Evolutionary conservation across 1,140 invertebrate species (phyloP), one percentile per base, ranked within the genome.

Genomic region (Metaphire vulgaris): DNA sequence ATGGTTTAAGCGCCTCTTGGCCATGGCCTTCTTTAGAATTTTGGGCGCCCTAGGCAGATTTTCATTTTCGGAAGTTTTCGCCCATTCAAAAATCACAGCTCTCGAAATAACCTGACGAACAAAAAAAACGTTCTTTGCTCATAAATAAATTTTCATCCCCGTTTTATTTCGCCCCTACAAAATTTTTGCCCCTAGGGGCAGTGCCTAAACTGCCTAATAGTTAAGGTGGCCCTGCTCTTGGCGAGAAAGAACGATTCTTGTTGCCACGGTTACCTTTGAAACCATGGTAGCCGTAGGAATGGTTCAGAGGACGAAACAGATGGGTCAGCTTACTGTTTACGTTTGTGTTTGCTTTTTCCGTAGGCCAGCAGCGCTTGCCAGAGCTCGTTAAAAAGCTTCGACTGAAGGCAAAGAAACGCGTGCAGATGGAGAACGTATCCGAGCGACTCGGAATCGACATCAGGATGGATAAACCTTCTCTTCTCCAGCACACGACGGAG

Each of bases 381-480:
- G 32, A 77, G 26, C 56, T 65, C 6, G 33, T 69, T 32, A n/a
- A 80, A 70, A 21, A 79, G 79, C 68, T 80, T 34, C 79, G 78
- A 73, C 80, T 81, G 6, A 80, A 80, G 41, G 76, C 74, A 12
- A 76, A 76, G 31, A 74, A 21, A 21, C 72, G 77, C 2, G 65
- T 68, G n/a, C 80, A 80, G 1, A 75, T 85, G 34, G 83, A 85
- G 66, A 81, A 81, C 26, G 81, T 85, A 15, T 81, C 83, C 30
- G 71, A 80, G 32, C 74, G 81, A 74, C 80, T 85, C 2, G 84
- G 84, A 26, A 84, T 85, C 41, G 81, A 85, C 75, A 81, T 79
- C 28, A 80, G 80, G 68, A 78, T 82, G 77, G 83, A 84, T 33
- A 85, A 83, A 78, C 84, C 84, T 12, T 69, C 80, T n/a, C 71